A percentile compares a stretch with the other conserved stretches of the same genome.
Conservation (phyloP, 2,888 invertebrate species). For the Tholera decimalis region DNA sequence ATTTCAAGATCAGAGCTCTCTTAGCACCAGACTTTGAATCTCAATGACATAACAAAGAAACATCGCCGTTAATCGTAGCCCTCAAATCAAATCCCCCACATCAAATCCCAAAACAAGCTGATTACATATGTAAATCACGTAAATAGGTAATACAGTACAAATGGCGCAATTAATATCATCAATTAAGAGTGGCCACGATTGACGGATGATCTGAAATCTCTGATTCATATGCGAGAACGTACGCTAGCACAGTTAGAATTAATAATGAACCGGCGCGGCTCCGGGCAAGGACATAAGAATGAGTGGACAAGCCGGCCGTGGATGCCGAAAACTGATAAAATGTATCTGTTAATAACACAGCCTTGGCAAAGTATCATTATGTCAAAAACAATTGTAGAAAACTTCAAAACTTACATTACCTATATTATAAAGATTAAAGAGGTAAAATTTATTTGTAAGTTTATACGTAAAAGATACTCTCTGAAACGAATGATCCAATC, state of each 20-base stretch:
- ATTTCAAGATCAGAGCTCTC: too few species aligned
- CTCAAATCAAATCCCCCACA: neutral
- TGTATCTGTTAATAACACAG: too few species aligned
- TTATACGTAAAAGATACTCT: too few species aligned
- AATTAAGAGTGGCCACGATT: constrained; percentile 79
- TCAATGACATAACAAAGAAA: neutral
- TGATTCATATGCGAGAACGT: constrained; percentile 79
- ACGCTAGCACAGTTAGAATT: constrained; percentile 69
- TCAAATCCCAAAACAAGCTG: constrained; percentile 7
- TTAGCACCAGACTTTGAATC: neutral
- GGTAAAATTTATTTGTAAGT: too few species aligned
- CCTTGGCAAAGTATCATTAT: neutral
- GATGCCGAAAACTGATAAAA: neutral
- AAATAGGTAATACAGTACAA: constrained; percentile 33
- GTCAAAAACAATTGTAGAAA: neutral
- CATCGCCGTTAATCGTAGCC: neutral
- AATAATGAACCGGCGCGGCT: constrained; percentile 61
- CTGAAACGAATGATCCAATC: too few species aligned
- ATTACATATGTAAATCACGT: constrained; percentile 21
- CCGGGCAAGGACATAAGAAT: constrained; percentile 22
- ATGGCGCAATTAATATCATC: constrained; percentile 75
- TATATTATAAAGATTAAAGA: too few species aligned
- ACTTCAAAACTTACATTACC: too few species aligned
- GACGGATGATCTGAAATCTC: constrained; percentile 77
- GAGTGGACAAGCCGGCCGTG: constrained; percentile 31